phyloP scores from a whole-genome alignment of 1,140 invertebrate genomes.

The Neodiprion lecontei region DNA sequence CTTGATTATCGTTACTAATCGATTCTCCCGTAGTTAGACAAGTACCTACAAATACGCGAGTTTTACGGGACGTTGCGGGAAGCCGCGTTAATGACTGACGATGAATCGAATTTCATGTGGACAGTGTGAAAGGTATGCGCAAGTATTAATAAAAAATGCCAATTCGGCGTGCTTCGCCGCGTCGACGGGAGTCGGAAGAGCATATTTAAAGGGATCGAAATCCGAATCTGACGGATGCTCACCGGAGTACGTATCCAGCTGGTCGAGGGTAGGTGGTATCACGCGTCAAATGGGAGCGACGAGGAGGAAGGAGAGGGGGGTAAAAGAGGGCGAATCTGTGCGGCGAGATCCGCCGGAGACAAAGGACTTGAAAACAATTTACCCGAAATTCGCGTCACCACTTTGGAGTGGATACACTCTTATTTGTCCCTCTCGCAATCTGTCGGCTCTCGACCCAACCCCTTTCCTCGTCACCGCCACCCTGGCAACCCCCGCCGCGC shows the following conservation, averaged over 20 bases:
- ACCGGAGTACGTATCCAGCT: not conserved
- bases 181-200: too few species aligned
- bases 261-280: not conserved
- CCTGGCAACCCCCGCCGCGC: conserved; percentile 21
- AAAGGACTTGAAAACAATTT: conserved; percentile 52
- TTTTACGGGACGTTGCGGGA: too few species aligned
- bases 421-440: conserved; percentile 57
- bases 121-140: too few species aligned
- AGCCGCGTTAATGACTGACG: too few species aligned
- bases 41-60: too few species aligned
- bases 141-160: too few species aligned
- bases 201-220: too few species aligned
- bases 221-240: too few species aligned
- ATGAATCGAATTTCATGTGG: too few species aligned
- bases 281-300: not conserved
- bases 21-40: too few species aligned
- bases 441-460: conserved; percentile 48
- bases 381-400: conserved; percentile 54
- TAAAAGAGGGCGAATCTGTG: conserved; percentile 30
- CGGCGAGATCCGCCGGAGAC: conserved; percentile 24
- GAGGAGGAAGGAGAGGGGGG: conserved; percentile 19
- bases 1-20: too few species aligned
- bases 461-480: conserved; percentile 26
- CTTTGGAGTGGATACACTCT: conserved; percentile 54
- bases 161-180: too few species aligned